Conservation (phyloP, 2,113 vertebrate genomes). For the Ceratotherium simum region DNA sequence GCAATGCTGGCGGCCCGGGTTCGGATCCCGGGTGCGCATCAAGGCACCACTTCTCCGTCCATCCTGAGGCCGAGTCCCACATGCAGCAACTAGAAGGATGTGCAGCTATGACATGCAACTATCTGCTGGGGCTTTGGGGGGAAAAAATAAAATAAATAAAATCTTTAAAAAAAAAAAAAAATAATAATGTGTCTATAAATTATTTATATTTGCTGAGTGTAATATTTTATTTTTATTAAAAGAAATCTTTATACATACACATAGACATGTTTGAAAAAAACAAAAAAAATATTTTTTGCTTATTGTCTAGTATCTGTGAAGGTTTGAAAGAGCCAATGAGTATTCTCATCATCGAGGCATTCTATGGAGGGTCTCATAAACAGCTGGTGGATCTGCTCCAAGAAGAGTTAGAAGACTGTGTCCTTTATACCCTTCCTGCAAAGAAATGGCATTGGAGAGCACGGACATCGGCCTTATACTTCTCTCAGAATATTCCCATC, state of each 20-base stretch:
- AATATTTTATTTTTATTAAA: conserved; percentile 28
- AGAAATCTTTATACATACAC: not conserved
- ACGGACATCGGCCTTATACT: conserved; percentile 93
- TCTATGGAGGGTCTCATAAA: conserved; percentile 97
- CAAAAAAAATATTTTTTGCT: not conserved
- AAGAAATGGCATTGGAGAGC: conserved; percentile 99
- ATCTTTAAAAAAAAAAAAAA: too few relatives aligned
- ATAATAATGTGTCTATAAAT: not conserved
- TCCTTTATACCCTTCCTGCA: conserved; percentile 91
- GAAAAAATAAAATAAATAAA: too few relatives aligned
- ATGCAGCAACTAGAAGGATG: too few relatives aligned
- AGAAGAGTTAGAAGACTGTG: conserved; percentile 87
- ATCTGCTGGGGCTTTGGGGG: too few relatives aligned
- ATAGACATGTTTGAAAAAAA: conserved; percentile 9
- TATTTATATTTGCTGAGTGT: not conserved
- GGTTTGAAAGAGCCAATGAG: conserved; percentile 84
- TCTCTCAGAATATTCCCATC: conserved; percentile 92
- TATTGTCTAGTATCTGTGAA: conserved; percentile 61
- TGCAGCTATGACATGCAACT: too few relatives aligned
- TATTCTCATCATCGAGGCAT: conserved; percentile 93
- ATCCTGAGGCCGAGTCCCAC: too few relatives aligned
- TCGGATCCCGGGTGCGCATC: too few relatives aligned
- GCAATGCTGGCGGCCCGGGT: too few relatives aligned
- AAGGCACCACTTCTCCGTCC: too few relatives aligned
- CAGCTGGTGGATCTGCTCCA: conserved; percentile 94